Conservation (phyloP, 2,113 vertebrate genomes). For the Strix uralensis region DNA sequence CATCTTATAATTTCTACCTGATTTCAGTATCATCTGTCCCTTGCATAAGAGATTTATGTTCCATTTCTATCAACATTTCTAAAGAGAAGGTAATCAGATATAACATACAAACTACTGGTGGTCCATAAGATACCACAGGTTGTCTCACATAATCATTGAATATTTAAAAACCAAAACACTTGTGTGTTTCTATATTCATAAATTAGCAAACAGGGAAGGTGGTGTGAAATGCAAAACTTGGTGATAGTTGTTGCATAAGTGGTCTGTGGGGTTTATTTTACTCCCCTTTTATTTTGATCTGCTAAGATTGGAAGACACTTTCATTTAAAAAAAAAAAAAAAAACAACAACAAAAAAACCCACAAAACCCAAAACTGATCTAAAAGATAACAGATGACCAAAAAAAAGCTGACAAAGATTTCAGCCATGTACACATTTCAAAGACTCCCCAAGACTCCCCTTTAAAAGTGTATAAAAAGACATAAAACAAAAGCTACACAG, state of each 20-base stretch:
- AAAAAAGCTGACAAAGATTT: constrained; percentile 5
- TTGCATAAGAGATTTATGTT: background rate
- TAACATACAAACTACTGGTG: background rate
- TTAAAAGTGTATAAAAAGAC: background rate
- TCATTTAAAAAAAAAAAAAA: background rate
- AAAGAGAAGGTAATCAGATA: background rate
- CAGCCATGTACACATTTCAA: background rate
- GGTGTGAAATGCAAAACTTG: background rate
- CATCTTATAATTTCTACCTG: background rate
- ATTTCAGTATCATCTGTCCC: background rate
- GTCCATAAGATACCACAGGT: background rate
- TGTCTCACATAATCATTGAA: background rate
- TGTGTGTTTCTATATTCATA: background rate
- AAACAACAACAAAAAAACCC: too few relatives aligned
- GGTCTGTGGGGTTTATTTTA: background rate
- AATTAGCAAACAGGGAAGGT: background rate
- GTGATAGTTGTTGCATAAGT: background rate
- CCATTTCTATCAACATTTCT: background rate
- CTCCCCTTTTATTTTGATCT: background rate
- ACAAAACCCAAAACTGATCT: background rate
- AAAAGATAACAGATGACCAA: background rate
- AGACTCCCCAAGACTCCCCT: background rate
- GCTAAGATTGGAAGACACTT: background rate
- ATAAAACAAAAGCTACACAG: background rate
- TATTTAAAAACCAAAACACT: background rate